Percentiles rank a stretch among this genome's conserved stretches.
phyloP scores from a whole-genome alignment of 2,113 vertebrate genomes.

The Antennarius striatus region DNA sequence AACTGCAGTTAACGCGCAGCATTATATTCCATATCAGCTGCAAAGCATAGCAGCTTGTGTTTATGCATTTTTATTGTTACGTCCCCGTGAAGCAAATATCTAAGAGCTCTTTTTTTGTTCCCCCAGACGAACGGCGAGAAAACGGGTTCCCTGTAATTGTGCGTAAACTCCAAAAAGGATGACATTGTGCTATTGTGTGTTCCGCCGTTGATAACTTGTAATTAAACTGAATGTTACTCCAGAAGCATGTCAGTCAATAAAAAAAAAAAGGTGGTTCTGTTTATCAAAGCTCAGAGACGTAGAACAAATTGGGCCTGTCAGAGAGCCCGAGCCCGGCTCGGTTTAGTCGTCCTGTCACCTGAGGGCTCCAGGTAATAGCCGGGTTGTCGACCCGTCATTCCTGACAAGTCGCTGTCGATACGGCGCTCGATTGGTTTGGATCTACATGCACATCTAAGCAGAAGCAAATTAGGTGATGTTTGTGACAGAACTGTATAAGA shows the following conservation, averaged over 20 bases:
- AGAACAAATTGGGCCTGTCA: constrained; percentile 13
- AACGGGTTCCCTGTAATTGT: constrained; percentile 69
- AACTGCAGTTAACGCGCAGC: constrained; percentile 62
- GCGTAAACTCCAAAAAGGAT: constrained; percentile 56
- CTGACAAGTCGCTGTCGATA: neutral
- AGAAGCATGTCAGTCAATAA: constrained; percentile 63
- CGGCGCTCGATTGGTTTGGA: neutral
- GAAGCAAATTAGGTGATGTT: neutral
- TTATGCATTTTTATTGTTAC: constrained; percentile 69
- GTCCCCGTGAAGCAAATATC: constrained; percentile 57
- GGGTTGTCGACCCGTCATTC: neutral
- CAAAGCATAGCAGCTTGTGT: constrained; percentile 60
- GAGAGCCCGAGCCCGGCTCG: neutral
- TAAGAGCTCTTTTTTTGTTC: constrained; percentile 64
- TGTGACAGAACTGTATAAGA: neutral
- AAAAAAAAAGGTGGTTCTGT: constrained; percentile 47
- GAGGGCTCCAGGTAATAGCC: neutral
- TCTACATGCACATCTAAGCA: neutral
- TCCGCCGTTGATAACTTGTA: constrained; percentile 65
- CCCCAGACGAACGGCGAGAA: constrained; percentile 51
- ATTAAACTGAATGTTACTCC: constrained; percentile 57
- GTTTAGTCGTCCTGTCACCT: constrained; percentile 11
- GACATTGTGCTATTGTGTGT: constrained; percentile 48
- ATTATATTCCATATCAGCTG: constrained; percentile 69
- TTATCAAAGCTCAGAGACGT: constrained; percentile 37